Evolutionary conservation across 2,113 vertebrate species (phyloP).

Genomic region (Sander lucioperca): DNA sequence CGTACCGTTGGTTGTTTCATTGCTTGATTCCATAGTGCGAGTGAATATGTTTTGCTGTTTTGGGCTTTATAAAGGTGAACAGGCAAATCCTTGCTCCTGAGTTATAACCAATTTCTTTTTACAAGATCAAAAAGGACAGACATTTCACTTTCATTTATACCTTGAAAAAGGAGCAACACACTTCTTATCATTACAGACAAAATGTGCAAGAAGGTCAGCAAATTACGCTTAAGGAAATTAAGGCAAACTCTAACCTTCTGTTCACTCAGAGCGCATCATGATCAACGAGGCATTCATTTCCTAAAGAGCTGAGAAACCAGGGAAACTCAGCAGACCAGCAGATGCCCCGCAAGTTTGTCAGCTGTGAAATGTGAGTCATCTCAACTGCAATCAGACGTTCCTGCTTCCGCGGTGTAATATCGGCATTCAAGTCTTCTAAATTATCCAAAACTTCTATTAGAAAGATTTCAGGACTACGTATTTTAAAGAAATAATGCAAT

Average conservation of each 20-base stretch:
- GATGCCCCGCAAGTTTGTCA: constrained; percentile 19
- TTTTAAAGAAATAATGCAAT: background rate
- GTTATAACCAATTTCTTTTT: background rate
- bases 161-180: constrained; percentile 11
- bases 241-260: constrained; percentile 30
- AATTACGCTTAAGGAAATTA: constrained; percentile 24
- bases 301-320: constrained; percentile 5
- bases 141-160: constrained; percentile 14
- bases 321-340: constrained; percentile 20
- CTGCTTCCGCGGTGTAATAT: background rate
- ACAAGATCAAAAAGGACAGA: background rate
- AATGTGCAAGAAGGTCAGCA: background rate
- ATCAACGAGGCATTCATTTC: constrained; percentile 30
- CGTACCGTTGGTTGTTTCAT: constrained; percentile 24
- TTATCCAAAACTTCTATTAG: background rate
- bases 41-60: constrained; percentile 38
- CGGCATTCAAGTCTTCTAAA: background rate
- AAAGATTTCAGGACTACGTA: background rate
- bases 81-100: constrained; percentile 2
- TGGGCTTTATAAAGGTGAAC: constrained; percentile 23
- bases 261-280: constrained; percentile 11
- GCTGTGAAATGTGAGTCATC: constrained; percentile 44
- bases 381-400: constrained; percentile 10
- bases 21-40: constrained; percentile 28
- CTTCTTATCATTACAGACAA: constrained; percentile 7